Evolutionary conservation across 2,888 invertebrate species (phyloP).

Genomic region (Acleris holmiana): DNA sequence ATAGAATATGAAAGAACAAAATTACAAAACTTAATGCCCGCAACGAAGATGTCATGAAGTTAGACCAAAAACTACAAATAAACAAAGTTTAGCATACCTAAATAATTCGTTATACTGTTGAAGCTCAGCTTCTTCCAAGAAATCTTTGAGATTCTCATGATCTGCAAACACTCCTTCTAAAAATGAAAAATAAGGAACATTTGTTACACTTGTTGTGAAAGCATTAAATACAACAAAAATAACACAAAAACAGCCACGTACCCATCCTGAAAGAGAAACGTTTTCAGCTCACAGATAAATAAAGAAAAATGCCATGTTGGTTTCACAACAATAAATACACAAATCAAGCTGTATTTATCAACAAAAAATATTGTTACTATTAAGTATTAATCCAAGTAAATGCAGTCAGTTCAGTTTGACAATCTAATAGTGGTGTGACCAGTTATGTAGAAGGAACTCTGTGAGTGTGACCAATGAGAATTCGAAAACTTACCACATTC

Average conservation of each 20-base stretch:
- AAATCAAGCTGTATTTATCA: neutral
- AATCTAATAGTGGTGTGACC: too few species aligned
- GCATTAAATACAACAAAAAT: neutral
- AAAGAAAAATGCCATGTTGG: neutral
- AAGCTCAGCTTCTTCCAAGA: constrained; percentile 96
- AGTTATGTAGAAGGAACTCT: too few species aligned
- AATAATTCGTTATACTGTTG: constrained; percentile 94
- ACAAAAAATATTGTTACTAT: too few species aligned
- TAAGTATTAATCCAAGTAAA: too few species aligned
- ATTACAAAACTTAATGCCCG: too few species aligned
- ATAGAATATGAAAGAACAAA: too few species aligned
- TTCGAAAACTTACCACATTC: too few species aligned
- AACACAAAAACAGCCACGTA: constrained; percentile 42
- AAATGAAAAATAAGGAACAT: constrained; percentile 46
- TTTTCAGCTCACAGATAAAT: constrained; percentile 22
- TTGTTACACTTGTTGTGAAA: constrained; percentile 14
- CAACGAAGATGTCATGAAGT: too few species aligned
- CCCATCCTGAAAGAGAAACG: constrained; percentile 48
- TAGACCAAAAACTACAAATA: neutral
- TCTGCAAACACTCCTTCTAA: constrained; percentile 64
- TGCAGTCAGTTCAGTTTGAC: too few species aligned
- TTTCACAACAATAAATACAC: constrained; percentile 3
- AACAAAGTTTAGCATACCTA: constrained; percentile 79
- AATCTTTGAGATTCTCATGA: constrained; percentile 85
- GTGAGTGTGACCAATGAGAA: too few species aligned